Evolutionary conservation across 2,888 invertebrate species (phyloP), one percentile per base, ranked within the genome.

Genomic region (Caenorhabditis plicata): DNA sequence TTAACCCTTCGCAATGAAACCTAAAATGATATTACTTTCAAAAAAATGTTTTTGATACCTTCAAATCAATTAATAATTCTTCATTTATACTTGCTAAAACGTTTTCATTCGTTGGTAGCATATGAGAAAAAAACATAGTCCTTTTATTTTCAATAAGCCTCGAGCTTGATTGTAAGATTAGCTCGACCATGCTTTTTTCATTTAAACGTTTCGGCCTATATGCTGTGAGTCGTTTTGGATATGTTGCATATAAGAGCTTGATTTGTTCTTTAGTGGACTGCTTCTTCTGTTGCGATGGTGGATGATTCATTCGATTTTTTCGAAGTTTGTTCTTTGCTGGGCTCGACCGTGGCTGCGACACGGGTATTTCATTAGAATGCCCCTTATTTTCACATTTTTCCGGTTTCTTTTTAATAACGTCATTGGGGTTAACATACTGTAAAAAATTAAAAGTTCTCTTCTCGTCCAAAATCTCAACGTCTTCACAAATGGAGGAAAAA

Each of bases 191-290:
- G 4, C 35, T 45, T 27, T 31, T 43, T 27, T 58, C 58, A 13
- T 26, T 15, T 2, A 58, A 33, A 1, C 52, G 35, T 41, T 49
- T 48, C 2, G 58, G 48, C 7, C 35, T 48, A 22, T 53, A 58
- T 32, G 52, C 33, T 26, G 17, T 41, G 20, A 53, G 22, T 22
- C 38, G 42, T 13, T 43, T 40, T 7, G 53, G 49, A n/a, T n/a
- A 15, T 7, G 60, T 48, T 1, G 60, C 53, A 32, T 36, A 45
- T 1, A 60, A 36, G 15, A 60, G 45, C 7, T 53, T 53, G 45
- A 60, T 49, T n/a, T 49, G 27, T 22, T 50, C 49, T 29, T 45
- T 2, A 44, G 31, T 52, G 38, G 11, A 52, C 47, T 20, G 46
- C 43, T 17, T 46, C 51, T 17, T 46, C 39, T 15, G 33, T 35